Base-by-base conservation (phyloP, 2,888 invertebrate species). In the Ophion ventricosus region DNA sequence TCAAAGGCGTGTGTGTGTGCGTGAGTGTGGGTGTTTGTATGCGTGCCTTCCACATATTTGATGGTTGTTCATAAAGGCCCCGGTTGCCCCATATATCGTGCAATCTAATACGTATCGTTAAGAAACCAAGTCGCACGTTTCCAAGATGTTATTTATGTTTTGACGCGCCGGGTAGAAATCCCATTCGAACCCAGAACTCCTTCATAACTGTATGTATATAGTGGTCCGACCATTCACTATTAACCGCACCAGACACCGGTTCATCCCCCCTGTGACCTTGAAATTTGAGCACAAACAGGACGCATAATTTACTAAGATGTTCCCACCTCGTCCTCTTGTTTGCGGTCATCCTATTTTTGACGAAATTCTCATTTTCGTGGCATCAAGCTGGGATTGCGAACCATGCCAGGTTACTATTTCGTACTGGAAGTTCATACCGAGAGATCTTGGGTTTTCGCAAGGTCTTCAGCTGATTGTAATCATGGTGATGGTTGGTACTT, bases 71-170 rank as follows among this genome's bases (percentile, higher is more conserved):
- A 23, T 40, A 67, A 14, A 54, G 17, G 11, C 64, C 35, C 67
- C 59, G 73, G 86, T 85, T 72, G 87, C 87, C 86, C 87, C 86
- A 87, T 86, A 85, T 87, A 87, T 88, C 87, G 86, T 88, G 87
- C 85, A 87, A 88, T 85, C 86, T 80, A 85, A 88, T 85, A 87
- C 86, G 85, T 87, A 86, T 87, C 84, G 85, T 87, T 86, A 84
- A 87, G 84, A 82, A 87, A 81, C 79, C 84, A 84, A 86, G 83
- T 86, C 87, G 85, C 87, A 84, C 85, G 86, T 87, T 87, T 83
- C 82, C 80, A 56, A 81, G 83, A 81, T 84, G 81, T 87, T 87
- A 87, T 87, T 87, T 87, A 87, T 87, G 87, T 85, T 87, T 87
- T 87, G 82, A 86, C 87, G 86, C 87, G 82, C 78, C 73, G 80